These are phyloP conservation scores for Drosophila varians DNA, from an alignment of 1,140 invertebrate species.

Conservation along the genomic window DNA sequence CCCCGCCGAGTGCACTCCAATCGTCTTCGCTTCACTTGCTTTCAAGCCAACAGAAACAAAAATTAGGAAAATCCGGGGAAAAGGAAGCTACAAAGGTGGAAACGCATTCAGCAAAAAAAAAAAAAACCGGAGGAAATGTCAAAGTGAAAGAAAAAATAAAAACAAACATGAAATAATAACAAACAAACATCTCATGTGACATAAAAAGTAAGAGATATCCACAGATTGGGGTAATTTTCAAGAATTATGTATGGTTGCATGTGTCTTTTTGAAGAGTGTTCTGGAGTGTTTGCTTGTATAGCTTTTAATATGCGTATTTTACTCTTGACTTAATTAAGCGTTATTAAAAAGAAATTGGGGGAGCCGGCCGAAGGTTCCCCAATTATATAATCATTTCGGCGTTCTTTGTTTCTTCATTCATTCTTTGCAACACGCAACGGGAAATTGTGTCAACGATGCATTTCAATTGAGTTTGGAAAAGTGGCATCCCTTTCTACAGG, in stretches of 20 bases:
- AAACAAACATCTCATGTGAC: conserved; percentile 60
- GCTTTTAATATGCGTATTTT: conserved; percentile 65
- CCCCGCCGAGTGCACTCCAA: conserved; percentile 71
- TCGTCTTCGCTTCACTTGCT: conserved; percentile 65
- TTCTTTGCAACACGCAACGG: conserved; percentile 3
- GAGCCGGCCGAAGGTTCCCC: conserved; percentile 39
- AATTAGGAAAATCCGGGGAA: conserved; percentile 5
- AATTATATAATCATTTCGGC: conserved; percentile 75
- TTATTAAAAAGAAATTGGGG: conserved; percentile 78
- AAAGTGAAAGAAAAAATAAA: background rate
- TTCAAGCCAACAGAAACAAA: background rate
- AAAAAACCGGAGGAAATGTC: conserved; percentile 21
- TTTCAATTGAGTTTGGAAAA: background rate
- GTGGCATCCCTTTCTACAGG: background rate
- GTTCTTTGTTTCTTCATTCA: background rate
- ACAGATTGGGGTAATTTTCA: conserved; percentile 63
- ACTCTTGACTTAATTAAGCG: conserved; percentile 75
- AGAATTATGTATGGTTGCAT: conserved; percentile 25
- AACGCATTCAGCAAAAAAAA: conserved; percentile 31
- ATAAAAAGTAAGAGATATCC: conserved; percentile 32
- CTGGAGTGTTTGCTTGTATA: conserved; percentile 37
- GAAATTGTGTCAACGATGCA: conserved; percentile 34
- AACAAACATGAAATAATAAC: background rate
- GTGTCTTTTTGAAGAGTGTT: conserved; percentile 15
- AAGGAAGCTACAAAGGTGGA: conserved; percentile 31